Evolutionary conservation across 2,888 invertebrate genomes (phyloP).

Genomic region (Poecilus cupreus): DNA sequence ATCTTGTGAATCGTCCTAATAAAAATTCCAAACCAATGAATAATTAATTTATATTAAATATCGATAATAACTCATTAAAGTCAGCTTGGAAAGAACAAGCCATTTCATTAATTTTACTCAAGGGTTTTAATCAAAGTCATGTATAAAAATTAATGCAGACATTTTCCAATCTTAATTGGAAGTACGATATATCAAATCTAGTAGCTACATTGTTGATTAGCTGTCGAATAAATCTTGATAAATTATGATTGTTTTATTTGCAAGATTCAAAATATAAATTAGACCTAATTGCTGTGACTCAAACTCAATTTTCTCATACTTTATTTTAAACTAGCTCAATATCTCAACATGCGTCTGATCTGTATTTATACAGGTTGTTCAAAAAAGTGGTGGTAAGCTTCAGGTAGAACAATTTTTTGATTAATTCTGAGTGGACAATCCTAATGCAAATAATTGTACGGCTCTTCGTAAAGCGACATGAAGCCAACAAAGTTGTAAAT

Average conservation of each 20-base stretch:
- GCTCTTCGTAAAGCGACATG: too few species aligned
- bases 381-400: too few species aligned
- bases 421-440: too few species aligned
- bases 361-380: too few species aligned
- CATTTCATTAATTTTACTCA: conserved; percentile 16
- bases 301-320: too few species aligned
- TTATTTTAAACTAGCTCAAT: too few species aligned
- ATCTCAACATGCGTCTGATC: too few species aligned
- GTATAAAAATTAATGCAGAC: not conserved
- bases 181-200: conserved; percentile 46
- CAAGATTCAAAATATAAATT: too few species aligned
- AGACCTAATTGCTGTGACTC: too few species aligned
- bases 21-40: not conserved
- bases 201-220: conserved; percentile 36
- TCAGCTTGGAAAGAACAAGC: not conserved
- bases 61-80: conserved; percentile 8
- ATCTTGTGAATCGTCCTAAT: not conserved
- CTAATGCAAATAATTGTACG: too few species aligned
- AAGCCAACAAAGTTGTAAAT: too few species aligned
- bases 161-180: conserved; percentile 48
- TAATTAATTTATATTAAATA: conserved; percentile 41
- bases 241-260: conserved; percentile 1
- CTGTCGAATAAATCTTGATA: conserved; percentile 44
- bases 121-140: conserved; percentile 22
- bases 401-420: too few species aligned